Percentiles rank a stretch among this genome's conserved stretches.
These are phyloP conservation scores for Meganola albula DNA, from an alignment of 2,888 invertebrate species.

Conservation along the genomic window DNA sequence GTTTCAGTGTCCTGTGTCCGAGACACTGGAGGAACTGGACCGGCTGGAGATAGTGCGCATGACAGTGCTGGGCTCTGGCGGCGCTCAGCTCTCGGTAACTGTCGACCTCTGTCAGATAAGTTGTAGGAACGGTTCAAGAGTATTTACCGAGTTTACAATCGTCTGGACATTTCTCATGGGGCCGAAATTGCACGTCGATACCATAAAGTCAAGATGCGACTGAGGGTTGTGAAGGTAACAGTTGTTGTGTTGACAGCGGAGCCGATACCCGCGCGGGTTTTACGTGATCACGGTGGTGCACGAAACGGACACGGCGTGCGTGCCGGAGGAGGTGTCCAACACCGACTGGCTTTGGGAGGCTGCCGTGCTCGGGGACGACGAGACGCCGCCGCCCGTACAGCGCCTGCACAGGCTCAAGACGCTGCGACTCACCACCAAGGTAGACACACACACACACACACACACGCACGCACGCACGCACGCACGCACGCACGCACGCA, in stretches of 20 bases:
- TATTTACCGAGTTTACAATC: too few species aligned
- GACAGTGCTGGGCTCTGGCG: conserved; percentile 59
- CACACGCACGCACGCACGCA: too few species aligned
- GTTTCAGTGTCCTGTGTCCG: conserved; percentile 59
- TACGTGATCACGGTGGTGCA: conserved; percentile 47
- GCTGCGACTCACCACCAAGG: conserved; percentile 38
- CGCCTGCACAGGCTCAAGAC: conserved; percentile 30
- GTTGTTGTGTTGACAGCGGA: conserved; percentile 32
- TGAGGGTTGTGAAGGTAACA: conserved; percentile 1
- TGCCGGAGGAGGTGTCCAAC: conserved; percentile 17
- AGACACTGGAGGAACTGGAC: conserved; percentile 37
- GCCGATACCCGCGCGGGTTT: conserved; percentile 53
- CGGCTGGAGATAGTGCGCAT: conserved; percentile 35
- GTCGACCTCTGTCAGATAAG: too few species aligned
- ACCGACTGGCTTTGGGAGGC: conserved; percentile 53
- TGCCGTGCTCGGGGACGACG: conserved; percentile 22
- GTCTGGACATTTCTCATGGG: too few species aligned
- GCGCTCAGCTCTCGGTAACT: conserved; percentile 50
- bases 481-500: too few species aligned
- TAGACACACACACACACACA: too few species aligned
- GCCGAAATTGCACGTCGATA: too few species aligned
- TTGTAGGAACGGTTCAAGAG: too few species aligned
- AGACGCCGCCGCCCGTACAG: neutral
- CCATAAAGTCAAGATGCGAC: neutral
- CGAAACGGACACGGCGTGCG: conserved; percentile 39